phyloP scores from a whole-genome alignment of 1,140 invertebrate genomes.

The silkworm (Bombyx mori) region ASM3026992v2 NC_085122.1:472001-472500 shows the following conservation, averaged over 20 bases:
- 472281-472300: constrained; percentile 15
- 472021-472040: constrained; percentile 17
- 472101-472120: constrained; percentile 8
- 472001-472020: constrained; percentile 14
- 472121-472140: constrained; percentile 7
- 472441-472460: constrained; percentile 5
- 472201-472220: constrained; percentile 16
- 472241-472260: constrained; percentile 12
- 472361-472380: constrained; percentile 11
- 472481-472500: constrained; percentile 11
- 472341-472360: constrained; percentile 10
- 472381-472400: constrained; percentile 9
- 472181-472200: constrained; percentile 5
- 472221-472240: constrained; percentile 20
- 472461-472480: constrained; percentile 8
- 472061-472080: constrained; percentile 6
- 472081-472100: constrained; percentile 15
- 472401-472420: constrained; percentile 10
- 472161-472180: constrained; percentile 16
- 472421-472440: constrained; percentile 7
- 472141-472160: constrained; percentile 20
- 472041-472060: constrained; percentile 12
- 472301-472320: constrained; percentile 19
- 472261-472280: constrained; percentile 16
- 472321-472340: constrained; percentile 15